phyloP scores from a whole-genome alignment of 2,797 vertebrate genomes.

The Acanthurus tractus region DNA sequence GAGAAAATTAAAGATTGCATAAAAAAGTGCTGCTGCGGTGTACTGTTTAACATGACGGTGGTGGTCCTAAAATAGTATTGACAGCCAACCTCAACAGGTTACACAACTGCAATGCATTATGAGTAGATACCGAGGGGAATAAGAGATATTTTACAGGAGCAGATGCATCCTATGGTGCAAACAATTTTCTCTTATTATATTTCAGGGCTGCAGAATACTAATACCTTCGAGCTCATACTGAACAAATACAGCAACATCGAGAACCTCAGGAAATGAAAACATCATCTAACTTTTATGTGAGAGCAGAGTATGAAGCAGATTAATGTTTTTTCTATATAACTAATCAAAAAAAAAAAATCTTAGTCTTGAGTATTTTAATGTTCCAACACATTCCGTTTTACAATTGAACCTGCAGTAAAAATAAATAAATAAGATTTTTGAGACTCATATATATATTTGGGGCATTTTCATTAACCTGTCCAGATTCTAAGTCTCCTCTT shows the following conservation, averaged over 20 bases:
- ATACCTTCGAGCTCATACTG: constrained; percentile 33
- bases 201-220: constrained; percentile 39
- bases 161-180: constrained; percentile 53
- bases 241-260: constrained; percentile 40
- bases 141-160: constrained; percentile 37
- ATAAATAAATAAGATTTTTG: too few relatives aligned
- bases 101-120: constrained; percentile 62
- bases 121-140: constrained; percentile 43
- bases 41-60: constrained; percentile 48
- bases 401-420: too few relatives aligned
- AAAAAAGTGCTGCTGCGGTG: constrained; percentile 44
- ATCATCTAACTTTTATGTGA: constrained; percentile 32
- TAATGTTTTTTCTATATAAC: constrained; percentile 6
- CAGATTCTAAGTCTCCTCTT: too few relatives aligned
- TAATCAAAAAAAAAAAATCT: neutral
- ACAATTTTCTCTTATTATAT: constrained; percentile 49
- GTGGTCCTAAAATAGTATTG: constrained; percentile 44
- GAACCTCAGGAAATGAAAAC: constrained; percentile 8
- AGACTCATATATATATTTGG: too few relatives aligned
- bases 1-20: constrained; percentile 51
- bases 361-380: constrained; percentile 3
- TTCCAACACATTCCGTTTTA: neutral
- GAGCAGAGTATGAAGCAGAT: constrained; percentile 2
- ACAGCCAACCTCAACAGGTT: constrained; percentile 52
- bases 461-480: too few relatives aligned